These are phyloP conservation scores for Notolepis coatsorum DNA, from an alignment of 2,797 vertebrate species.

Conservation along the genomic window DNA sequence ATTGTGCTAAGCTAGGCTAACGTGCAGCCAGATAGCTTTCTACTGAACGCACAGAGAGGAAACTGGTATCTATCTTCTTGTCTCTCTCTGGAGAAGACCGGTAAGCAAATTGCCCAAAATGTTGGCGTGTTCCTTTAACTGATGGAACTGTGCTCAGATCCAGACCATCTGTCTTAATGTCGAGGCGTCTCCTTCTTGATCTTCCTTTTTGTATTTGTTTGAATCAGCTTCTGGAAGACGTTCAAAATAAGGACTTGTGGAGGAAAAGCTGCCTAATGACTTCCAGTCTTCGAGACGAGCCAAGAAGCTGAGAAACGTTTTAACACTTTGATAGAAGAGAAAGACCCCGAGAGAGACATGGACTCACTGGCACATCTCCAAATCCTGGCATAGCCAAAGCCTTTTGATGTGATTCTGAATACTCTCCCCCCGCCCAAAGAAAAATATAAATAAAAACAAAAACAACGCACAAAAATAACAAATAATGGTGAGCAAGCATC, in stretches of 20 bases:
- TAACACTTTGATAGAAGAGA: conserved; percentile 38
- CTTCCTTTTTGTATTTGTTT: conserved; percentile 27
- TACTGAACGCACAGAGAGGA: no score
- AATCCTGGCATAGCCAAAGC: conserved; percentile 1
- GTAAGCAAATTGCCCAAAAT: no score
- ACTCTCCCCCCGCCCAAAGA: conserved; percentile 17
- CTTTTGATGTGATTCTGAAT: background rate
- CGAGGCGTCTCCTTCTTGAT: conserved; percentile 15
- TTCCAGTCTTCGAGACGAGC: conserved; percentile 31
- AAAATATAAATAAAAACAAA: conserved; percentile 11
- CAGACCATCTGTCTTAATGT: background rate
- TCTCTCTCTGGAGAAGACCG: no score
- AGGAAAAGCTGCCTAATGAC: conserved; percentile 28
- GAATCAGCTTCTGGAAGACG: conserved; percentile 22
- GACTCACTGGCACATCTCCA: conserved; percentile 32
- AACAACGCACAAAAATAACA: conserved; percentile 22
- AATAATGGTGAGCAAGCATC: conserved; percentile 47
- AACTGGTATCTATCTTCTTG: no score
- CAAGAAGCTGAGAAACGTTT: conserved; percentile 27
- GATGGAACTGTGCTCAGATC: conserved; percentile 4
- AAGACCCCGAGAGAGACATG: conserved; percentile 9
- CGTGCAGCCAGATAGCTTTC: no score
- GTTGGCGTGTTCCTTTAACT: no score
- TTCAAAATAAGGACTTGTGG: conserved; percentile 36
- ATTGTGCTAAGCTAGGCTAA: no score